Evolutionary conservation across 2,888 invertebrate species (phyloP).

Genomic region (Euplexia lucipara): DNA sequence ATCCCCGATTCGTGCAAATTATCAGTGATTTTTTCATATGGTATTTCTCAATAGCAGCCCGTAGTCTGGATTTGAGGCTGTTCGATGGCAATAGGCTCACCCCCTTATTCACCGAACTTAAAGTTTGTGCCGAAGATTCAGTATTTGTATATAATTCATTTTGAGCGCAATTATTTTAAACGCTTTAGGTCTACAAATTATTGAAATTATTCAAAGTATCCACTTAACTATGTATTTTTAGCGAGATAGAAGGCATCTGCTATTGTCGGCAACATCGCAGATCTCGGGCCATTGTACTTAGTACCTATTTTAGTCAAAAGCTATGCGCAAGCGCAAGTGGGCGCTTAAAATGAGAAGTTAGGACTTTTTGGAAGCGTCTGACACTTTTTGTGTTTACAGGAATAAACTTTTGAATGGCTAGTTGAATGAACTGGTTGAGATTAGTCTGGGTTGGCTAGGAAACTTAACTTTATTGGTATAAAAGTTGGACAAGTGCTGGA

Average conservation of each 20-base stretch:
- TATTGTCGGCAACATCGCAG: constrained; percentile 38
- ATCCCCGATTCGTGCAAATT: no score
- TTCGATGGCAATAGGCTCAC: no score
- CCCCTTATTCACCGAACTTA: no score
- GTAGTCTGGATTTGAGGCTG: no score
- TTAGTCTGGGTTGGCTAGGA: constrained; percentile 7
- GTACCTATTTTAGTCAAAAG: constrained; percentile 62
- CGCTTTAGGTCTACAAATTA: background rate
- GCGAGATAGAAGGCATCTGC: constrained; percentile 44
- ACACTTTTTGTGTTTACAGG: constrained; percentile 32
- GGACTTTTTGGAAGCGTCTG: constrained; percentile 48
- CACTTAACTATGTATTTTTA: constrained; percentile 23
- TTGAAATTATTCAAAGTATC: constrained; percentile 3
- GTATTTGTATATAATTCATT: no score
- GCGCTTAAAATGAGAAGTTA: constrained; percentile 32
- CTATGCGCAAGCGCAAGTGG: constrained; percentile 48
- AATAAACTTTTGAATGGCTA: constrained; percentile 33
- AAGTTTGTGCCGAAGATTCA: no score
- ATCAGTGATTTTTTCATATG: no score
- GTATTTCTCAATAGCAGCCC: no score
- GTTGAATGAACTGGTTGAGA: constrained; percentile 36
- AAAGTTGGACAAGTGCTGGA: background rate
- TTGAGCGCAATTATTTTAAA: background rate
- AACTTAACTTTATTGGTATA: background rate
- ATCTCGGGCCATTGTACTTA: constrained; percentile 62